Conservation (phyloP, 1,140 invertebrate species). For the Bombus confusus region DNA sequence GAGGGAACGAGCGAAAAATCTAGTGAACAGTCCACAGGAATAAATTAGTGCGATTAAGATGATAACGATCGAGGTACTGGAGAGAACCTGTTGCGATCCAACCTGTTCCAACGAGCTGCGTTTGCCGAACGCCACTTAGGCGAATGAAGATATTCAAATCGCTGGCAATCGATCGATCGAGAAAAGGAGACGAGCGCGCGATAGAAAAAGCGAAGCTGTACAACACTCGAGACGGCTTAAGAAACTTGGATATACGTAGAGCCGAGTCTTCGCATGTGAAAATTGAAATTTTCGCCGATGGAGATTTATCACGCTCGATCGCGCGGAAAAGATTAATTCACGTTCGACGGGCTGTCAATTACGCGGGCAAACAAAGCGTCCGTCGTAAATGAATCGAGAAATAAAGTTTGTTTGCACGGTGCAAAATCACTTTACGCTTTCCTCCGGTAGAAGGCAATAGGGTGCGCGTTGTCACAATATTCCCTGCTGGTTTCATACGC, state of each 20-base stretch:
- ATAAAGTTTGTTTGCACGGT: slow-evolving; percentile 43
- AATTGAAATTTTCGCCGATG: slow-evolving; percentile 18
- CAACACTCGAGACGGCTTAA: background rate
- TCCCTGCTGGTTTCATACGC: background rate
- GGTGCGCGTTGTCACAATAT: slow-evolving; percentile 35
- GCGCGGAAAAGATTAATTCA: slow-evolving; percentile 30
- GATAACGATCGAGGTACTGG: slow-evolving; percentile 32
- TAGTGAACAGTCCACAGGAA: background rate
- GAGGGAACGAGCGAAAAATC: background rate
- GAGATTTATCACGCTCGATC: background rate
- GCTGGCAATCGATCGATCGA: background rate
- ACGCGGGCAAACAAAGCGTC: slow-evolving; percentile 38
- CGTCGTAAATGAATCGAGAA: slow-evolving; percentile 42
- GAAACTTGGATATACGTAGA: too few species aligned
- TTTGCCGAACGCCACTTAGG: background rate
- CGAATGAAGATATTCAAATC: background rate
- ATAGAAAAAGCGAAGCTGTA: background rate
- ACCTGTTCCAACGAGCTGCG: background rate
- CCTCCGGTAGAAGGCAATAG: slow-evolving; percentile 16
- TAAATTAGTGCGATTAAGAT: slow-evolving; percentile 39
- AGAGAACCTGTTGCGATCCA: slow-evolving; percentile 56
- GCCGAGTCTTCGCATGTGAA: background rate
- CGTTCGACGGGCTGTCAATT: slow-evolving; percentile 33
- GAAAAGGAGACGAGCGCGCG: background rate
- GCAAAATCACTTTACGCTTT: slow-evolving; percentile 41